Evolutionary conservation across 1,140 invertebrate species (phyloP).

Genomic region (Popillia japonica): DNA sequence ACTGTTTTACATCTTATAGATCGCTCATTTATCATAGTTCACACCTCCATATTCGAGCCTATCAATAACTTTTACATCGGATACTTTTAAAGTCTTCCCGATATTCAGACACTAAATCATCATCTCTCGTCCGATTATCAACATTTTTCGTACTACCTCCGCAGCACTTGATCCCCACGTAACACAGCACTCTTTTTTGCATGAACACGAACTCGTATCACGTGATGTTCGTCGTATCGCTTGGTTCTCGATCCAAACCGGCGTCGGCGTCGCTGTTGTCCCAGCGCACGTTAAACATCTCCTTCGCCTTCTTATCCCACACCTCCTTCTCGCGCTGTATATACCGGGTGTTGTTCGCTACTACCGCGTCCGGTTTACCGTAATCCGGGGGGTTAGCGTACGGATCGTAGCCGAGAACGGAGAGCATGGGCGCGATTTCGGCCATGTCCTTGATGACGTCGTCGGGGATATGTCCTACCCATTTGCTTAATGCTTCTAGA

Average conservation of each 20-base stretch:
- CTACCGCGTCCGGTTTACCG: slow-evolving; percentile 83
- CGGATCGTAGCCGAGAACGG: slow-evolving; percentile 92
- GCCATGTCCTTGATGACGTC: slow-evolving; percentile 93
- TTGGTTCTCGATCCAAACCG: slow-evolving; percentile 54
- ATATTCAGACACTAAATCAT: not conserved
- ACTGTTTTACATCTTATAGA: too few relatives aligned
- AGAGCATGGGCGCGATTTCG: slow-evolving; percentile 91
- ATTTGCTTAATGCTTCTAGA: slow-evolving; percentile 94
- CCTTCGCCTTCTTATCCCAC: slow-evolving; percentile 66
- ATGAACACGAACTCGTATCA: slow-evolving; percentile 47
- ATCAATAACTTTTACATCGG: slow-evolving; percentile 26
- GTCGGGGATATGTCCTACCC: slow-evolving; percentile 92
- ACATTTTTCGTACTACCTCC: not conserved
- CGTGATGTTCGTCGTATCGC: slow-evolving; percentile 53
- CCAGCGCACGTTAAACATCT: slow-evolving; percentile 58
- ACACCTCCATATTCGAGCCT: slow-evolving; percentile 11
- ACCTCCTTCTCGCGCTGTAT: slow-evolving; percentile 65
- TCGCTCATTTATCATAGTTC: too few relatives aligned
- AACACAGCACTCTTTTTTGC: slow-evolving; percentile 39
- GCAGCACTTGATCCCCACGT: slow-evolving; percentile 39
- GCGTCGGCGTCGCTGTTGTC: slow-evolving; percentile 51
- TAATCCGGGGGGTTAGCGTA: slow-evolving; percentile 93
- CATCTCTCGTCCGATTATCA: slow-evolving; percentile 2
- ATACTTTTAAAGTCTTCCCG: slow-evolving; percentile 26
- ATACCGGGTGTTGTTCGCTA: slow-evolving; percentile 80